These are phyloP conservation scores for Amphiprion percula DNA, from an alignment of 2,113 vertebrate species.

Conservation along the genomic window DNA sequence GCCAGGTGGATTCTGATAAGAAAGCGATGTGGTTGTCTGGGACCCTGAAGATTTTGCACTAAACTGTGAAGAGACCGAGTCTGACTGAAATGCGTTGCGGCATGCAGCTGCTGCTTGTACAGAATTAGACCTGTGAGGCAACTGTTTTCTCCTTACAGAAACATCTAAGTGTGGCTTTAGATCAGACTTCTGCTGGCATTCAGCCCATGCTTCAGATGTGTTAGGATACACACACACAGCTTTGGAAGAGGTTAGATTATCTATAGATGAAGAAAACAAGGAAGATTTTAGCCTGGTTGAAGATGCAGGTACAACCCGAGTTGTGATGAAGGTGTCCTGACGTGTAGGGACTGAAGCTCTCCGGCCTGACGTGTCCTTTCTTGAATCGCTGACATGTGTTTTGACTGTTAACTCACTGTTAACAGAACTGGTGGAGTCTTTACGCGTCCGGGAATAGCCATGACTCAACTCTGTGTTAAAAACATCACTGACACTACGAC, in stretches of 20 bases:
- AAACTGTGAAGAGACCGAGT: not conserved
- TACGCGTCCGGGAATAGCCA: constrained; percentile 8
- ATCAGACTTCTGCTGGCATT: constrained; percentile 48
- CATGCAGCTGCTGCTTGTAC: constrained; percentile 45
- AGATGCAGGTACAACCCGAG: constrained; percentile 56
- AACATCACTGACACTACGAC: constrained; percentile 71
- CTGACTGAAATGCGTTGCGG: constrained; percentile 22
- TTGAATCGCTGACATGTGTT: constrained; percentile 36
- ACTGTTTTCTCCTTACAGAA: constrained; percentile 69
- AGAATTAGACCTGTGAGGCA: constrained; percentile 44
- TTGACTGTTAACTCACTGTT: constrained; percentile 47
- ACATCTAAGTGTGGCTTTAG: constrained; percentile 44
- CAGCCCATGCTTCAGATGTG: constrained; percentile 57
- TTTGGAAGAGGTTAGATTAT: constrained; percentile 67
- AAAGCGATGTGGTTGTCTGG: constrained; percentile 7
- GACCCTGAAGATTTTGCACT: constrained; percentile 34
- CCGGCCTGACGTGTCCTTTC: constrained; percentile 22
- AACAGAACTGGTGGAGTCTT: constrained; percentile 50
- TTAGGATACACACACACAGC: constrained; percentile 47
- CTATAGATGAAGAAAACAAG: constrained; percentile 50
- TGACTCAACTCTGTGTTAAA: constrained; percentile 32
- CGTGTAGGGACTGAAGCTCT: constrained; percentile 65
- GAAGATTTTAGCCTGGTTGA: constrained; percentile 47
- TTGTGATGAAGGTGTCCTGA: constrained; percentile 79
- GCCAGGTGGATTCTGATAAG: constrained; percentile 31